These are phyloP conservation scores for Hirundo rustica DNA, from an alignment of 2,797 vertebrate genomes.

Conservation along the genomic window DNA sequence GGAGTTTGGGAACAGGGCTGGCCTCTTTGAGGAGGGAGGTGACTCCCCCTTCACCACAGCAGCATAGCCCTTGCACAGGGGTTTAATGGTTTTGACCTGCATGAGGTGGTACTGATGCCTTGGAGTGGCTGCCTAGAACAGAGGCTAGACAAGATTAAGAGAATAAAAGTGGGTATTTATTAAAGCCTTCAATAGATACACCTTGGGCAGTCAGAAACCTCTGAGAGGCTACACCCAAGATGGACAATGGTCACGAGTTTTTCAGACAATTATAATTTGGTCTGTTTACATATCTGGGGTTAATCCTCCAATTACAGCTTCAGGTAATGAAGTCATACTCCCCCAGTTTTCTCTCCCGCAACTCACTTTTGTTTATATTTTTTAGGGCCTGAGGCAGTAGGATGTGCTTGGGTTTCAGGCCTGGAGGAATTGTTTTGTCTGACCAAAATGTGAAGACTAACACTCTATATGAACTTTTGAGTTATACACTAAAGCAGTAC, in stretches of 20 bases:
- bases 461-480: background rate
- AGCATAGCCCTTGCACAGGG: background rate
- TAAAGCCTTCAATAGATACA: background rate
- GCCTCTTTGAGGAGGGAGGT: background rate
- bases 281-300: background rate
- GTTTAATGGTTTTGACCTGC: background rate
- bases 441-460: background rate
- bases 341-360: background rate
- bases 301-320: background rate
- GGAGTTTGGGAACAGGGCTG: fast-evolving
- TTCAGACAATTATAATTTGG: background rate
- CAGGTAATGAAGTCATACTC: background rate
- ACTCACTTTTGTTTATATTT: background rate
- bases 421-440: background rate
- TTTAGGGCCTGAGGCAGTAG: background rate
- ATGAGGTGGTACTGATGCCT: fast-evolving
- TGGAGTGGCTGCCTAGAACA: background rate
- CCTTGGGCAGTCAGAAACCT: background rate
- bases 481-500: background rate
- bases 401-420: background rate
- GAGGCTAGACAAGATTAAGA: background rate
- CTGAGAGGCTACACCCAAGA: too few species aligned
- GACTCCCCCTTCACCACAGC: background rate
- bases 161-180: background rate
- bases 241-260: background rate